Evolutionary conservation across 2,888 invertebrate genomes (phyloP), one percentile per base, ranked within the genome.

Genomic region (Macaria liturata): DNA sequence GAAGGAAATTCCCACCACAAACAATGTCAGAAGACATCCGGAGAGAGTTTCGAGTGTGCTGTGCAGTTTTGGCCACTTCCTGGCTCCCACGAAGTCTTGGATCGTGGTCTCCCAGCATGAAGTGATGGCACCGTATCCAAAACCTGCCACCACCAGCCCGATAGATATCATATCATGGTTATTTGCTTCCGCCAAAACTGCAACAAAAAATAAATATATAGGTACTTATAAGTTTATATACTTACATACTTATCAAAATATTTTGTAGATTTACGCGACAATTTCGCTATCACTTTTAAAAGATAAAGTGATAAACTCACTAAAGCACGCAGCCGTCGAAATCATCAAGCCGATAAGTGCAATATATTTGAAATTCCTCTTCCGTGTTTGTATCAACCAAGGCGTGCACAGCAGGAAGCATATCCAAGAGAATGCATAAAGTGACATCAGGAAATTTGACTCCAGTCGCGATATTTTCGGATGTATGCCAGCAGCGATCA

Each of bases 371-470:
- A 81, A 90, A 76, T 91, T 92, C 32, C 87, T 80, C 64, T 91
- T 92, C 4, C 85, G 81, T 0, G 89, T 88, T 66, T 86, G 86
- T 42, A 80, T 80, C 45, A 91, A 65, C 92, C 92, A 92, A 4
- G 92, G 92, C 5, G 87, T 88, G 55, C 82, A 76, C 57, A 91
- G 54, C 54, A 92, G 66, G 61, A 92, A 91, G 70, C 91, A 88
- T 66, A 92, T 72, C 92, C 92, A 92, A 37, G 91, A 84, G 64
- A 91, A 90, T 1, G 86, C 91, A 64, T 88, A 86, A 39, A 91
- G 71, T 0, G 91, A 86, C 75, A 90, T 80, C 42, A 92, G 64
- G 51, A 91, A 90, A 58, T 91, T 89, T 3, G 83, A 76, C 63
- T 92, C 91, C 4, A 81, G 77, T 57, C 80, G 71, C 2, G 85